Base-by-base conservation (phyloP, 2,888 invertebrate genomes). In the Microchrysa polita region DNA sequence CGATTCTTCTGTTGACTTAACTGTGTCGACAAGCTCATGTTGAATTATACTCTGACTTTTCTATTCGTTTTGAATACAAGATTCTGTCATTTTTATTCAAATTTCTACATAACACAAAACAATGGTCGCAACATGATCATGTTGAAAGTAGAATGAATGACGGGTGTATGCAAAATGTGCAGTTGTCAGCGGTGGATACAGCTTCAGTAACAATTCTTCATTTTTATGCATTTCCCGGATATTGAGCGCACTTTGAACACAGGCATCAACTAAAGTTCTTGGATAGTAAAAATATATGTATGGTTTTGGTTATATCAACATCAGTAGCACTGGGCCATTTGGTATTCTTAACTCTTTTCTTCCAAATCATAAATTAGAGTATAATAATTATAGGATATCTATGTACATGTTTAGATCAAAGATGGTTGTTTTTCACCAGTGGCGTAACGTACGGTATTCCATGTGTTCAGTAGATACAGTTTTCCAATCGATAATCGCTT, bases 1-100 rank as follows among this genome's bases (percentile, higher is more conserved):
- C 69, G 40, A 69, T 69, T 55, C 69, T 69, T 69, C 55, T 55
- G 57, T 40, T 55, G 69, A 20, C 57, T 55, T 40, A 40, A 55
- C 69, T 69, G 69, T 40, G 69, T 69, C 69, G 69, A 55, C 67
- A 14, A 55, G 20, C 18, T 69, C 55, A 69, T 69, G 69, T 55
- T 42, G 69, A 52, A 9, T 69, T 55, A 69, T 69, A 27, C 55
- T 55, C 55, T 40, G 40, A 40, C 65, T 69, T 40, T 55, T 55
- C 69, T 55, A 69, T 69, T 27, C 69, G 63, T 63, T 73, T 73
- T 73, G 76, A 75, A 77, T 77, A 74, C 76, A 76, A 75, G 72
- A 75, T 60, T 60, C 77, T 77, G 77, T 77, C 77, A 77, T 75
- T 76, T 77, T 77, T 77, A 77, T 77, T 77, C 77, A 77, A 77